Percentiles rank a stretch among this genome's conserved stretches.
Conservation (phyloP, 2,113 vertebrate species). For the Willisornis vidua region DNA sequence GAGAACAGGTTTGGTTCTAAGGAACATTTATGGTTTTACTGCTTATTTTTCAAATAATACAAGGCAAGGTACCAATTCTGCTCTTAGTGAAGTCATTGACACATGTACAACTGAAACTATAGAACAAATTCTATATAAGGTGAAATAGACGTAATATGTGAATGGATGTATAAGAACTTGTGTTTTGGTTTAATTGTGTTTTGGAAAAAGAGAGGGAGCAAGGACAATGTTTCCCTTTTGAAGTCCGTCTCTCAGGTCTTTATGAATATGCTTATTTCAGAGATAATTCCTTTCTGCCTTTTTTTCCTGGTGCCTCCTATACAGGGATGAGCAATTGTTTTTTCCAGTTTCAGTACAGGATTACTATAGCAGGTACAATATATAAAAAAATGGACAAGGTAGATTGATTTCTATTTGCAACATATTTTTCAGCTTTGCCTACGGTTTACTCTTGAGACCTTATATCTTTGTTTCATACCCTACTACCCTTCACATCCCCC, state of each 20-base stretch:
- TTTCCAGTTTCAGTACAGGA: background rate
- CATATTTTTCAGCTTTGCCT: background rate
- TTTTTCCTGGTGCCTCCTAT: background rate
- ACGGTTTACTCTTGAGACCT: background rate
- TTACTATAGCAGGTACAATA: background rate
- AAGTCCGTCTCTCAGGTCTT: background rate
- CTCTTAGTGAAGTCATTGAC: background rate
- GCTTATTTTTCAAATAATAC: background rate
- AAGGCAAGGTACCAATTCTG: background rate
- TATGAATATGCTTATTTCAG: background rate
- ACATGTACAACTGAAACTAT: background rate
- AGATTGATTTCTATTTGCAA: constrained; percentile 3
- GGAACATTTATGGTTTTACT: background rate
- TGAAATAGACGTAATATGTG: background rate
- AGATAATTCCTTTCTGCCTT: background rate
- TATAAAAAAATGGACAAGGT: background rate
- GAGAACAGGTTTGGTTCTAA: background rate
- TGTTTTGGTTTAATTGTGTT: background rate
- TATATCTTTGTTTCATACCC: background rate
- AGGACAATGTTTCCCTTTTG: background rate
- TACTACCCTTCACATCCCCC: background rate
- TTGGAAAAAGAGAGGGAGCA: background rate
- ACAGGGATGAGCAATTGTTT: background rate
- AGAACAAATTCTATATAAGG: background rate
- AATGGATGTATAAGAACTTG: background rate